Base-by-base conservation (phyloP, 2,888 invertebrate species). In the Iphiclides podalirius region DNA sequence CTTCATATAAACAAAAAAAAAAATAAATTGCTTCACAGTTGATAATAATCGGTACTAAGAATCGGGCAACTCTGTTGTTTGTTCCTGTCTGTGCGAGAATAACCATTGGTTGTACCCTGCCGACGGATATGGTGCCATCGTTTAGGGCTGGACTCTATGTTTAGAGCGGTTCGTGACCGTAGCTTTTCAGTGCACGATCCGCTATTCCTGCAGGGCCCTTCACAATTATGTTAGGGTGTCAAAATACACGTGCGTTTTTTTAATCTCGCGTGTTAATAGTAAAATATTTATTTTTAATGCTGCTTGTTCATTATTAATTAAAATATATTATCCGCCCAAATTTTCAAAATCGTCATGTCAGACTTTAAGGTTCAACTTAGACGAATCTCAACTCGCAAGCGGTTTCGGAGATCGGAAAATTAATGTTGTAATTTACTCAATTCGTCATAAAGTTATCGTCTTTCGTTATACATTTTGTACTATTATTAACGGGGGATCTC, bases 51-150 rank as follows among this genome's bases (percentile, higher is more conserved):
- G 12, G 42, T 34, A 26, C 37, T 11, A 7, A 20, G 37, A 48
- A 48, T 31, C 17, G 17, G 12, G 17, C 20, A 20, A 36, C 41
- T 38, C 37, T 34, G 38, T 43, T 42, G 36, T 42, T 36, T 42
- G 20, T 42, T 33, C 33, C 35, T 26, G 36, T 49, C 33, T 43
- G 17, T 15, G 12, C n/a, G n/a, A n/a, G n/a, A n/a, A n/a, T n/a
- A 23, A 17, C 15, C 3, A 31, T 37, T 9, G 37, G 70, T 70
- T 67, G 70, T 72, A 72, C 72, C 64, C 66, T 67, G 71, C 72
- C 70, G 74, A 75, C 79, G 79, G 79, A 82, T 84, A 85, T 84
- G 83, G 84, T 81, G 78, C 80, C 81, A 78, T 79, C 80, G 79
- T 80, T 84, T 81, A 66, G 75, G 74, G 71, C 71, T 76, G 70